A percentile compares a stretch with the other conserved stretches of the same genome.
phyloP scores from a whole-genome alignment of 2,113 vertebrate species.

The Thermophis baileyi region DNA sequence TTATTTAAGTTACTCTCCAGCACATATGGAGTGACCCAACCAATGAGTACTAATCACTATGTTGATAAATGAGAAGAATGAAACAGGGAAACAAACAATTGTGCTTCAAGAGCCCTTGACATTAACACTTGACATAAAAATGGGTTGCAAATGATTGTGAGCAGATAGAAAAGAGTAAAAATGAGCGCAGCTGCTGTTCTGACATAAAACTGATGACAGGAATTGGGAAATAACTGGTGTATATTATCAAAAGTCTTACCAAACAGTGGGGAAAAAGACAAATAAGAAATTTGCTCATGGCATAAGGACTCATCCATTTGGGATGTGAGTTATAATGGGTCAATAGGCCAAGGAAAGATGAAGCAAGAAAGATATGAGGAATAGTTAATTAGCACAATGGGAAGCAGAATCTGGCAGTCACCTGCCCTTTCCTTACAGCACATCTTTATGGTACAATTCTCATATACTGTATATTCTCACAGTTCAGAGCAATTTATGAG shows the following conservation, averaged over 20 bases:
- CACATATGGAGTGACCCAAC: neutral
- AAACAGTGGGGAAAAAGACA: neutral
- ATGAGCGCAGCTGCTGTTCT: neutral
- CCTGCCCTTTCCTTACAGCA: neutral
- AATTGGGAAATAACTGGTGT: neutral
- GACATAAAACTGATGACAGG: neutral
- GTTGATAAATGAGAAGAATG: neutral
- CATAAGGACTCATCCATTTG: neutral
- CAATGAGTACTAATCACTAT: neutral
- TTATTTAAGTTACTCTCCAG: neutral
- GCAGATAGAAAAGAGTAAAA: neutral
- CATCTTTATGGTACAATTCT: neutral
- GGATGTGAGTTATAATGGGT: neutral
- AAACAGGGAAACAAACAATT: neutral
- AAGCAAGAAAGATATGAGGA: neutral
- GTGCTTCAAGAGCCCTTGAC: neutral
- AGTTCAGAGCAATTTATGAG: neutral
- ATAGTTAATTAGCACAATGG: neutral
- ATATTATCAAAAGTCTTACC: neutral
- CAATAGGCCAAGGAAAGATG: neutral
- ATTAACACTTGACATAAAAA: neutral
- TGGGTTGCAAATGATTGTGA: neutral
- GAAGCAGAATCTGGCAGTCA: neutral
- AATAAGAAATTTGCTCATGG: neutral
- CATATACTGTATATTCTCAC: neutral